Percentiles rank a stretch among this genome's conserved stretches.
Conservation (phyloP, 92 coral and sea anemone species). For the Paramuricea clavata region DNA sequence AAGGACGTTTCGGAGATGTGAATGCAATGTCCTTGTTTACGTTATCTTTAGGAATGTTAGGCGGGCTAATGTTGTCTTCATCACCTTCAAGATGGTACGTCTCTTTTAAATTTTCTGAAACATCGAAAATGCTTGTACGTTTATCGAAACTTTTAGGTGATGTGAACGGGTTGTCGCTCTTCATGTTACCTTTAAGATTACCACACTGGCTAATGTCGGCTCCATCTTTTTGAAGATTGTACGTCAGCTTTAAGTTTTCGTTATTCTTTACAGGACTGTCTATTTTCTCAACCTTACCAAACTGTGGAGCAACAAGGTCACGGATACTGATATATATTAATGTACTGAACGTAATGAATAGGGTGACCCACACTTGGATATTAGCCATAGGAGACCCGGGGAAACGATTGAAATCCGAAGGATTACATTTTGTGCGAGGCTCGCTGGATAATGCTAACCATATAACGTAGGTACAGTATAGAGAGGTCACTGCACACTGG, state of each 20-base stretch:
- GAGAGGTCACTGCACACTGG: conserved; percentile 91
- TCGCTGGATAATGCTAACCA: conserved; percentile 96
- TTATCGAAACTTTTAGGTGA: not conserved
- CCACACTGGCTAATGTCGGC: not conserved
- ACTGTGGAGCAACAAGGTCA: conserved; percentile 88
- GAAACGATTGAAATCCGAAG: conserved; percentile 77
- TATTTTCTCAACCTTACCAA: conserved; percentile 72
- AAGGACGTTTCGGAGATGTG: too few species aligned
- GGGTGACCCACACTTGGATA: conserved; percentile 74
- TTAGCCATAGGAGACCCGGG: conserved; percentile 90
- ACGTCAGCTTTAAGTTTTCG: not conserved
- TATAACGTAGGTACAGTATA: conserved; percentile 88
- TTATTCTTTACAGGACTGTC: not conserved
- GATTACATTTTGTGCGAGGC: conserved; percentile 91
- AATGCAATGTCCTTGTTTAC: too few species aligned
- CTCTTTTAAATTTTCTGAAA: not conserved
- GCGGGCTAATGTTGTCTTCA: not conserved
- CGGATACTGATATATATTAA: conserved; percentile 80
- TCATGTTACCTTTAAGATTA: not conserved
- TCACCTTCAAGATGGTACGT: not conserved
- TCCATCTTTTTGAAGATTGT: not conserved
- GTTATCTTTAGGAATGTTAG: not conserved
- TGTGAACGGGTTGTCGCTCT: not conserved
- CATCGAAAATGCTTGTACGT: not conserved
- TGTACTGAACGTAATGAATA: conserved; percentile 87